Base-by-base conservation (phyloP, 2,113 vertebrate genomes). In the Damaliscus lunatus region DNA sequence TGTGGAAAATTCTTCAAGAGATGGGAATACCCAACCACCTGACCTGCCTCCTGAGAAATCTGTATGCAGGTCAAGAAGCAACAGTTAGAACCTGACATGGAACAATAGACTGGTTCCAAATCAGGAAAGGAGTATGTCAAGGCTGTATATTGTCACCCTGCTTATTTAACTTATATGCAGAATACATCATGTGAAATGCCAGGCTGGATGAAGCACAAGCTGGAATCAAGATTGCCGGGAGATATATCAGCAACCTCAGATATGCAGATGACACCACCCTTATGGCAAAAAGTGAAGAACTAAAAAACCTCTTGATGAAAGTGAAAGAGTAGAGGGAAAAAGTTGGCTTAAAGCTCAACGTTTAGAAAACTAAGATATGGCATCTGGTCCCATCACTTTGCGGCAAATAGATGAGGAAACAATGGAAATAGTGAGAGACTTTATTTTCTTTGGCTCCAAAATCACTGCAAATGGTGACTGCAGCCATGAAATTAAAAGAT, bases 381-480 rank as follows among this genome's bases (percentile, higher is more conserved):
- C n/a, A 71, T 71, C n/a, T 0, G 0, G n/a, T 36, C 67, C n/a
- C 67, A 12, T 40, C n/a, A 40, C n/a, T 71, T 40, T 10, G 10
- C 1, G 3, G n/a, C 19, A 71, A 23, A 23, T 40, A 40, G 67
- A 71, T 40, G 9, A 19, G n/a, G 8, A 67, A 36, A 67, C 64
- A 36, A 19, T n/a, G 64, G 64, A 71, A 71, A 71, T 10, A 40
- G n/a, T 71, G n/a, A 11, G 9, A 36, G 64, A 71, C n/a, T 71
- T 71, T 71, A 36, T 36, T 71, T 71, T 71, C 19, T 71, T 40
- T 5, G n/a, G 5, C n/a, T 71, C n/a, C 19, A 36, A 40, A 71
- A 71, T 36, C n/a, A 71, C n/a, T 71, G 67, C n/a, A 40, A 19
- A 71, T 40, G 19, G n/a, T 71, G 19, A 23, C 67, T 36, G 19